Percentiles rank a stretch among this genome's conserved stretches.
Evolutionary conservation across 2,797 vertebrate species (phyloP).

Genomic region (Pristis pectinata): DNA sequence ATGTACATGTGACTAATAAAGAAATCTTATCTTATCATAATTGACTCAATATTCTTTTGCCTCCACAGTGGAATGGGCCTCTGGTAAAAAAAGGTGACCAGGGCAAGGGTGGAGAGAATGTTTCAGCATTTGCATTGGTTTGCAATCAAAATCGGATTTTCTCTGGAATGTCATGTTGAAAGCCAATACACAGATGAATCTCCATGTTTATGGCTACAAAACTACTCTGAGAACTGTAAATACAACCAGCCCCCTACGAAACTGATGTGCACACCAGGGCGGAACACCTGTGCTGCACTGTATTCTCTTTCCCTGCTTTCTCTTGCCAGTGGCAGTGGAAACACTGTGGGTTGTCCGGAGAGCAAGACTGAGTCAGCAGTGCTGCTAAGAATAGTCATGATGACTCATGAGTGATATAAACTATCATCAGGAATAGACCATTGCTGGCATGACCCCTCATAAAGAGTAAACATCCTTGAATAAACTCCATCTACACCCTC

Average conservation of each 20-base stretch:
- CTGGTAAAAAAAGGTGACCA: no score
- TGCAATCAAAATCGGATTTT: not conserved
- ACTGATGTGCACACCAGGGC: not conserved
- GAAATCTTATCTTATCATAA: no score
- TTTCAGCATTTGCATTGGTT: not conserved
- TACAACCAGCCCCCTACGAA: not conserved
- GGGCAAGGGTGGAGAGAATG: no score
- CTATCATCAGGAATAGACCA: not conserved
- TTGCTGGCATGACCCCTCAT: not conserved
- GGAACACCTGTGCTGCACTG: not conserved
- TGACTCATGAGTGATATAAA: not conserved
- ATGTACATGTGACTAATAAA: no score
- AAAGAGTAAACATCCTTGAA: not conserved
- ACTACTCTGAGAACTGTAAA: not conserved
- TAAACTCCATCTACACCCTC: not conserved
- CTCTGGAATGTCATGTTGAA: not conserved
- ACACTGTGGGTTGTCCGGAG: not conserved
- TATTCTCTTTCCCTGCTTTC: not conserved
- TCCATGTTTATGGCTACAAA: not conserved
- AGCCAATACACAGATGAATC: not conserved
- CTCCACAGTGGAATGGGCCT: no score
- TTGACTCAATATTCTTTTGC: no score
- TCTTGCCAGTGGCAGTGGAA: not conserved
- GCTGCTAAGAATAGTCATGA: not conserved
- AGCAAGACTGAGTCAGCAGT: constrained; percentile 16